Evolutionary conservation across 2,113 vertebrate species (phyloP), one percentile per base, ranked within the genome.

Genomic region (Guaruba guarouba): DNA sequence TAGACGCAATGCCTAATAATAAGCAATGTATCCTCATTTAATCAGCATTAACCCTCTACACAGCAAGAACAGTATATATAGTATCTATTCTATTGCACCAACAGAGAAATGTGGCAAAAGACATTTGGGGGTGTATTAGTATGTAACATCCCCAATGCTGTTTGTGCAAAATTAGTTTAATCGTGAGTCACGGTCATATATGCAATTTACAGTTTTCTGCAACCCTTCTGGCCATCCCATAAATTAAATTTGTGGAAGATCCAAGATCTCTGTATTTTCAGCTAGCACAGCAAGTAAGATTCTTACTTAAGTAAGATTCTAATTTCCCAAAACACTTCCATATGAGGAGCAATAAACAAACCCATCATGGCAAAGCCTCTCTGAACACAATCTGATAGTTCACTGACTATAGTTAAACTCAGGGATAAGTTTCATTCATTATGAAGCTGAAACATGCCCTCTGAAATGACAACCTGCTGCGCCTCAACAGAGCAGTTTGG

Each of bases 391-490:
- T 13, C 33, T 43, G 44, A 22, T 22, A 29, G 27, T 57, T 51
- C 37, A 22, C 23, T 12, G 48, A 19, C 24, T 12, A 14, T 0
- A 27, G 28, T 10, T 28, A 9, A 28, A 52, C 14, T 57, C 33
- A 8, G 33, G 33, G 33, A 39, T 15, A 48, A 73, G 16, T 31
- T 7, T n/a, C 35, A 10, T 24, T 35, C 28, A 10, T 31, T 24
- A 19, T 0, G 4, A 64, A 64, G 13, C 16, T 48, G n/a, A 29
- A 88, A 54, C 6, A 4, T 0, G 0, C 11, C 23, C 63, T 61
- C 2, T 10, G 9, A 83, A 69, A 68, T 67, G 27, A 28, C 35
- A 68, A 23, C 19, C 66, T 54, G 25, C n/a, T 17, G 46, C 20
- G 17, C 35, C 41, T 10, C 3, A 55, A 59, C 5, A 22, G 7